phyloP scores from a whole-genome alignment of 1,140 invertebrate species.

The Euura lappo region DNA sequence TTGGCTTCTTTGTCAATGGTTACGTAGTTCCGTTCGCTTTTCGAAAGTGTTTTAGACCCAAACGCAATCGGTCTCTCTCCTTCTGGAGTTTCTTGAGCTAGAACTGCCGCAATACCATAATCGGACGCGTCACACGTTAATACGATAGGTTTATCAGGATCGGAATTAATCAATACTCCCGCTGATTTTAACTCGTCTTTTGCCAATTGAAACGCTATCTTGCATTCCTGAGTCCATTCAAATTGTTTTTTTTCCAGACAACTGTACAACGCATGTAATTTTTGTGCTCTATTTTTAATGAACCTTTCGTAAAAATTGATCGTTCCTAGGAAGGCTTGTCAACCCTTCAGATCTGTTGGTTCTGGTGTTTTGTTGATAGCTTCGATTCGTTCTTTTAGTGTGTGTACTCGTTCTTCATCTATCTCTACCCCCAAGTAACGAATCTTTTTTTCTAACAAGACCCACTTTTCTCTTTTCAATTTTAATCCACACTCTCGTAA shows the following conservation, averaged over 20 bases:
- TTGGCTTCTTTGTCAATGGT: constrained; percentile 61
- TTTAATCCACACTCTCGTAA: no score
- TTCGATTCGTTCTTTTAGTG: no score
- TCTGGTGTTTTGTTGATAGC: constrained; percentile 16
- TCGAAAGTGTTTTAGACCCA: constrained; percentile 34
- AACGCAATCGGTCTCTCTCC: constrained; percentile 28
- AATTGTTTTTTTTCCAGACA: background rate
- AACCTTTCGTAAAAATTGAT: constrained; percentile 37
- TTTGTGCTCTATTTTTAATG: constrained; percentile 17
- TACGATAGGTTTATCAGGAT: constrained; percentile 22
- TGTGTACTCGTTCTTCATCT: constrained; percentile 20
- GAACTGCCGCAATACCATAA: background rate
- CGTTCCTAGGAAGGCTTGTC: constrained; percentile 38
- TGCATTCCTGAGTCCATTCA: background rate
- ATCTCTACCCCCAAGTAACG: no score
- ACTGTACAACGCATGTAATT: background rate
- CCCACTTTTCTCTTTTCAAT: no score
- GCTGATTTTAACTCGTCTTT: background rate
- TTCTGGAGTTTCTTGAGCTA: no score
- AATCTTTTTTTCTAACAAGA: no score
- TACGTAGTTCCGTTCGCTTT: constrained; percentile 49
- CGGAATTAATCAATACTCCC: constrained; percentile 13
- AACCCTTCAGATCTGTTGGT: constrained; percentile 32
- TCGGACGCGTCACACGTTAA: constrained; percentile 6
- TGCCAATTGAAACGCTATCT: background rate